Base-by-base conservation (phyloP, 2,888 invertebrate species). In the Muscina levida region DNA sequence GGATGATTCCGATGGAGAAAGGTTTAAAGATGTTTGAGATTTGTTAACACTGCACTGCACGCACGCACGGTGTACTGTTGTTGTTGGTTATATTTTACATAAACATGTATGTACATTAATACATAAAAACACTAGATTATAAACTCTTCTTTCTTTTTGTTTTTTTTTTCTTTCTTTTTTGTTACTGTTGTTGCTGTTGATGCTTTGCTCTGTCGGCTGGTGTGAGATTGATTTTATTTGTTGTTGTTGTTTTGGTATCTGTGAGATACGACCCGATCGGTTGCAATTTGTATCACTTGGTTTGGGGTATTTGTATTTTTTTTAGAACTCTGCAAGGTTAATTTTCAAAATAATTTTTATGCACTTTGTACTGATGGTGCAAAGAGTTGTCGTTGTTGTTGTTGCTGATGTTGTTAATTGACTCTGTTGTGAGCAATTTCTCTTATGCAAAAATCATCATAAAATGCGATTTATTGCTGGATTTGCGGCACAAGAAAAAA, bases 331-430 rank as follows among this genome's bases (percentile, higher is more conserved):
- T 22, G 15, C 57, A 17, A 57, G 26, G 57, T 57, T 57, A 15
- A 31, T 15, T 44, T 44, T 57, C 26, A 31, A 57, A 39, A 22
- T 39, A 19, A 39, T 62, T 42, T 19, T 51, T 51, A 8, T 62
- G 39, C 62, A 62, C 62, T 62, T 62, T 62, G 62, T 62, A 62
- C 62, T 62, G 11, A 22, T 59, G 31, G 6, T 31, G 56, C 31
- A 15, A n/a, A n/a, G 4, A 3, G 56, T 24, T 56, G 31, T 15
- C 24, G 53, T 24, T 56, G 22, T 17, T 10, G 53, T 13, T 31
- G 57, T 37, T 57, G 17, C 13, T 57, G 57, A 2, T 62, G 15
- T 62, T 42, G 19, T 62, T 62, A 62, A 62, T 62, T 42, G 62
- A 22, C 22, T 39, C 42, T 42, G n/a, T n/a, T n/a, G n/a, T n/a